Evolutionary conservation across 2,113 vertebrate genomes (phyloP).

Genomic region (Rhadina sibilatrix): DNA sequence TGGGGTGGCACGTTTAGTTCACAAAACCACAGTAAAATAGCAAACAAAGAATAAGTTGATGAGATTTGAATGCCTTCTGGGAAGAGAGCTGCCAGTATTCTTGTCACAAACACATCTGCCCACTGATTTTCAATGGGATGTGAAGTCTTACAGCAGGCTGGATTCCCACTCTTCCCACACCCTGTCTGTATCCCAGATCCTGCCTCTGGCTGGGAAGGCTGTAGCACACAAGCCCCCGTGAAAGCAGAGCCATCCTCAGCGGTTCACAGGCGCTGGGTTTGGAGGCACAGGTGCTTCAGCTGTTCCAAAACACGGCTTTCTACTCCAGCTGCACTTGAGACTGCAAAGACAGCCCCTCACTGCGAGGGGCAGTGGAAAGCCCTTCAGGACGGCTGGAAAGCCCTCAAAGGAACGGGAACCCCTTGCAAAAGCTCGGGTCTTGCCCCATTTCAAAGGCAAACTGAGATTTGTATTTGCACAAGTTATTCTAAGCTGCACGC

Average conservation of each 20-base stretch:
- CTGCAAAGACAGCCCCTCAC: background rate
- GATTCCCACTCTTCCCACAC: background rate
- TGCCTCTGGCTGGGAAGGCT: background rate
- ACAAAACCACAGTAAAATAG: background rate
- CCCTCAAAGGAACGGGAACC: background rate
- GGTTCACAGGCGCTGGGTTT: background rate
- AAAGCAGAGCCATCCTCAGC: background rate
- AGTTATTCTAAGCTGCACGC: background rate
- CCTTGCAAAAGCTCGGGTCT: background rate
- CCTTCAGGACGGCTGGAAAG: background rate
- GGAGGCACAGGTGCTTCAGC: background rate
- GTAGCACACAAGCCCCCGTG: background rate
- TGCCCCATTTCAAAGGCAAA: background rate
- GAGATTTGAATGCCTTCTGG: background rate
- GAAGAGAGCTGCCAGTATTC: background rate
- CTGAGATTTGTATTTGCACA: background rate
- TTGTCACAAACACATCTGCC: background rate
- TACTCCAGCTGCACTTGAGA: background rate
- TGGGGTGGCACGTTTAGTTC: background rate
- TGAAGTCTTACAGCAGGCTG: background rate
- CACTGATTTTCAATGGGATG: background rate
- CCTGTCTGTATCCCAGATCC: background rate
- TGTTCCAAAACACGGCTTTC: fast-evolving
- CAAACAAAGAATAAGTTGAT: background rate
- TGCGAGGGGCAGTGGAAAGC: too few relatives aligned